Base-by-base conservation (phyloP, 2,113 vertebrate species). In the Neolamprologus cancellatus region DNA sequence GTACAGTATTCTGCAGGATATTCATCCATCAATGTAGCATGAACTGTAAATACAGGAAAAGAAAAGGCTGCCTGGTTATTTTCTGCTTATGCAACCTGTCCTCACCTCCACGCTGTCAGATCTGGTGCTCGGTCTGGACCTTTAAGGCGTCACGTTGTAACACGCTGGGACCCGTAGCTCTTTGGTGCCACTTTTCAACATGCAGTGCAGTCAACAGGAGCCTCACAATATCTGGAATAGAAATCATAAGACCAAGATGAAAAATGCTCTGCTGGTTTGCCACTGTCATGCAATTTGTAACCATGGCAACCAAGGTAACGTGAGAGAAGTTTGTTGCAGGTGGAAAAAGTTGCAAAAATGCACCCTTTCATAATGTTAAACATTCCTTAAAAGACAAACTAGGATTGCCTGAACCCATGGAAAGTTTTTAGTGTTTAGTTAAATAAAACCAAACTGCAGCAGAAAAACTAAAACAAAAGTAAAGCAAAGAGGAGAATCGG, bases 371-470 rank as follows among this genome's bases (percentile, higher is more conserved):
- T 3, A 74, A 28, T 28, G 41, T 28, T 48, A 12, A 48, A 76
- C 41, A 18, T 18, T 74, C 15, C 0, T n/a, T 48, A 18, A 28
- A 74, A 74, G 14, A 46, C 39, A 25, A 25, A 25, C 25, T 25
- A 25, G 25, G 25, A 25, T 44, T 44, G 14, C 39, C 2, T 71
- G 23, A 71, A 71, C 13, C 20, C 66, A 9, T 15, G 14, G 13
- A 44, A 25, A 44, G 39, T 10, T 25, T 25, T 25, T 44, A 71
- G 20, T 71, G 66, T 23, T 15, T 44, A 6, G 55, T 59, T 59
- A 0, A 44, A 76, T 12, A 46, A 48, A 48, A 48, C 10, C 23
- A 12, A 71, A 48, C 69, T 3, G 9, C 0, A 17, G 41, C 6
- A 76, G 41, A 28, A 48, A 30, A 18, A 28, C 23, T 13, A 5